phyloP scores from a whole-genome alignment of 2,113 vertebrate genomes.

The Istiophorus platypterus region DNA sequence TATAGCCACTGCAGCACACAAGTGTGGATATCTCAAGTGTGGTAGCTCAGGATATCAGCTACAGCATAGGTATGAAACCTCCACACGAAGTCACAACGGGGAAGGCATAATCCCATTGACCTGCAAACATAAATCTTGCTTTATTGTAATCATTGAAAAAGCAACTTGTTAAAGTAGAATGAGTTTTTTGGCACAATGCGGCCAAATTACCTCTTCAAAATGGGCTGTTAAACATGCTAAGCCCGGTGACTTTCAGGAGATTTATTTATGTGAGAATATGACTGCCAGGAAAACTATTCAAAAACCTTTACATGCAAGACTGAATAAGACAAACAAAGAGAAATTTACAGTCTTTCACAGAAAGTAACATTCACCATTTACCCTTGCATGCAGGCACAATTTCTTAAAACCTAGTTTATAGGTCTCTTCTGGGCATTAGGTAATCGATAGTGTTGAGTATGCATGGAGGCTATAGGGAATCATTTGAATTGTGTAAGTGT shows the following conservation, averaged over 20 bases:
- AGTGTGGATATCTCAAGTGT: background rate
- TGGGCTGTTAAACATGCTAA: background rate
- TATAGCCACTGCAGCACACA: background rate
- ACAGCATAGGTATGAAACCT: background rate
- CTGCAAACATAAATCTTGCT: no score
- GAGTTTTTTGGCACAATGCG: background rate
- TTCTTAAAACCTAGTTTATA: background rate
- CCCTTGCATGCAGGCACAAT: background rate
- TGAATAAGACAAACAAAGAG: background rate
- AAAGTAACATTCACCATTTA: slow-evolving; percentile 13
- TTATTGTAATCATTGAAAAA: no score
- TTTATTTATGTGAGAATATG: background rate
- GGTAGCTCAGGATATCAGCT: background rate
- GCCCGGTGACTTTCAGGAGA: background rate
- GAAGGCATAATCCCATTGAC: no score
- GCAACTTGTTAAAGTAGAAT: background rate
- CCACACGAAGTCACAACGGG: no score
- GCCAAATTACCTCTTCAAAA: background rate
- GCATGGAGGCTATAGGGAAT: background rate
- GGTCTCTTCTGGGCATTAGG: background rate
- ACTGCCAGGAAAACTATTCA: background rate
- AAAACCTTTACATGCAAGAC: slow-evolving; percentile 12
- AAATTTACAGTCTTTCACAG: background rate
- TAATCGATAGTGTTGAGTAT: background rate
- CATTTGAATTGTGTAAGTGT: slow-evolving; percentile 1